Base-by-base conservation (phyloP, 1,140 invertebrate species). In the Drosophila nigrodunni region DNA sequence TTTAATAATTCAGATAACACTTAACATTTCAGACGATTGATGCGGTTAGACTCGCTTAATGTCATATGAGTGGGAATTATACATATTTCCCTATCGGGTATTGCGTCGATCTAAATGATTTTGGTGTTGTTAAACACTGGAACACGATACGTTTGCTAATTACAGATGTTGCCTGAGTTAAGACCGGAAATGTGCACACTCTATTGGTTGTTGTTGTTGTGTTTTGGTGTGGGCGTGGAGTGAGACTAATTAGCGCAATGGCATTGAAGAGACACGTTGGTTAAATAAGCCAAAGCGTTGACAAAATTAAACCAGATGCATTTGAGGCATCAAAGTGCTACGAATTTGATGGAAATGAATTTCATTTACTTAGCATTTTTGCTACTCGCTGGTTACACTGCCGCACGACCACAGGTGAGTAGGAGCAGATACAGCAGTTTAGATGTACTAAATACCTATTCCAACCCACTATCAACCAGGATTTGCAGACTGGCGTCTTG, bases 401-500 rank as follows among this genome's bases (percentile, higher is more conserved):
- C 25, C 13, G 65, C 65, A 10, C 34, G n/a, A 25, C 65, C 72
- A 7, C 65, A 69, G 72, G 57, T 62, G 43, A 37, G n/a, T 2
- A 2, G 25, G 8, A 47, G 41, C 5, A 4, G 37, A 10, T 8
- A 41, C 0, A 10, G 9, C 3, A 41, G 4, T 3, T 10, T 41
- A 11, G n/a, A n/a, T n/a, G n/a, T 21, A 21, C 18, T 21, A 11
- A 41, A 41, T 15, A 15, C 15, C 15, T 1, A 15, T 15, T 15
- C 15, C 15, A 15, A 15, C 15, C 15, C 15, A 15, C 15, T 15
- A 15, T 15, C 15, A 0, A 15, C 15, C 11, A 11, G 50, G 90
- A 91, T 47, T 3, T 90, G 3, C 58, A 60, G 44, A 72, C 70
- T 0, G 69, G 72, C 7, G 64, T 85, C 10, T n/a, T 90, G 52